These are phyloP conservation scores for Poeciliopsis paucimaculata DNA, from an alignment of 2,797 vertebrate genomes.

Conservation along the genomic window DNA sequence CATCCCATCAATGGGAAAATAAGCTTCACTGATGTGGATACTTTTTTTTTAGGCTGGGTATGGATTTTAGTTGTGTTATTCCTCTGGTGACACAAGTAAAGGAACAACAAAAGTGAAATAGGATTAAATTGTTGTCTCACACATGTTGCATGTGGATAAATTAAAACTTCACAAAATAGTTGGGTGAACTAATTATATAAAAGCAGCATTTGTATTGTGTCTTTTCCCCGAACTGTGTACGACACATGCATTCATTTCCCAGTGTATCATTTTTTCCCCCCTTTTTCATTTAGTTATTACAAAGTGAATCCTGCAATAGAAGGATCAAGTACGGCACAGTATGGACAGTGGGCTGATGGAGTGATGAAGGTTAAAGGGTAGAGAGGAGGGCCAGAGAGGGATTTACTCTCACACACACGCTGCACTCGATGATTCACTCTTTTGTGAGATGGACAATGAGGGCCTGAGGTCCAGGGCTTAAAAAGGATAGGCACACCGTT, in stretches of 20 bases:
- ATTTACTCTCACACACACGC: constrained; percentile 77
- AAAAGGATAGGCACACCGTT: constrained; percentile 68
- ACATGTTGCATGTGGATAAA: constrained; percentile 26
- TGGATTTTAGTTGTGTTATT: constrained; percentile 21
- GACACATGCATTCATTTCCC: background rate
- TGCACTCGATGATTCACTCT: constrained; percentile 81
- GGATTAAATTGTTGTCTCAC: constrained; percentile 19
- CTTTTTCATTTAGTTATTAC: background rate
- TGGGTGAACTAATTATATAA: background rate
- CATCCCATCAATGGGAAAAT: background rate
- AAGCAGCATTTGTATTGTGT: background rate
- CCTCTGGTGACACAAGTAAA: constrained; percentile 23
- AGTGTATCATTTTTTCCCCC: constrained; percentile 1
- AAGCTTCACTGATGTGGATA: background rate
- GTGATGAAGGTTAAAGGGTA: constrained; percentile 40
- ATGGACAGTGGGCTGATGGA: constrained; percentile 23
- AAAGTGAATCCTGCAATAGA: background rate
- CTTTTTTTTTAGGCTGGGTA: constrained; percentile 6
- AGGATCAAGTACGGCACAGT: constrained; percentile 20
- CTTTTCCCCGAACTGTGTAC: background rate
- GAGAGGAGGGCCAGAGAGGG: constrained; percentile 47
- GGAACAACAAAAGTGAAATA: constrained; percentile 2
- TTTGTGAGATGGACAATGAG: constrained; percentile 82
- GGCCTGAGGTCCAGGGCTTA: constrained; percentile 67
- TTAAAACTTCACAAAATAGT: background rate